Base-by-base conservation (phyloP, 2,888 invertebrate genomes). In the Portevinia maculata region DNA sequence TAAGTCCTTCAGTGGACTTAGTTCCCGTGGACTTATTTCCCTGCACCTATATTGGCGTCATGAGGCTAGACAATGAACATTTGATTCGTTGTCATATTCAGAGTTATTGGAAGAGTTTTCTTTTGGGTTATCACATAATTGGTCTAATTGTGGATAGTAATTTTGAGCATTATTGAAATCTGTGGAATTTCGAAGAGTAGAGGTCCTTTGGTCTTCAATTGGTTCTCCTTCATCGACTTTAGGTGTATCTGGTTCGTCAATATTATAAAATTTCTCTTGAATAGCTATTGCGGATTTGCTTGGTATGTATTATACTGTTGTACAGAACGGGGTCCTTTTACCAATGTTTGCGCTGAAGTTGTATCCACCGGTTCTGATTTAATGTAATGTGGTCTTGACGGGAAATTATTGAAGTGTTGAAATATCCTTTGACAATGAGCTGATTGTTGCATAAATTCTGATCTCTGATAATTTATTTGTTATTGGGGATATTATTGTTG, bases 311-410 rank as follows among this genome's bases (percentile, higher is more conserved):
- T 46, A 7, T 46, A 9, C 21, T 46, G 46, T 21, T 41, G 13
- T 41, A 13, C 39, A 17, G 46, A 46, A 21, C 21, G 19, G 9
- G 21, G 0, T 21, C 19, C n/a, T 44, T 7, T 44, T 3, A 44
- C 0, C 3, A 46, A n/a, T 1, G 46, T 46, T 3, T 46, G 46
- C 1, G 46, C 24, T n/a, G 46, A 46, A 21, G 11, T 24, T 11
- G 21, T 41, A 15, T 67, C 67, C 67, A 67, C 53, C n/a, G 67
- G 67, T 30, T 67, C 67, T 30, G 55, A 32, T 55, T 67, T 67
- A 46, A 46, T 11, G 41, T 41, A 19, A 17, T 15, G 37, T 48
- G 48, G 57, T 21, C 21, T 21, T 34, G 21, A 21, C 8, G 11
- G 32, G n/a, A 39, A n/a, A 21, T 13, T 1, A 7, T 8, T 37